Conservation (phyloP, 2,888 invertebrate species). For the Drosophila lacicola region DNA sequence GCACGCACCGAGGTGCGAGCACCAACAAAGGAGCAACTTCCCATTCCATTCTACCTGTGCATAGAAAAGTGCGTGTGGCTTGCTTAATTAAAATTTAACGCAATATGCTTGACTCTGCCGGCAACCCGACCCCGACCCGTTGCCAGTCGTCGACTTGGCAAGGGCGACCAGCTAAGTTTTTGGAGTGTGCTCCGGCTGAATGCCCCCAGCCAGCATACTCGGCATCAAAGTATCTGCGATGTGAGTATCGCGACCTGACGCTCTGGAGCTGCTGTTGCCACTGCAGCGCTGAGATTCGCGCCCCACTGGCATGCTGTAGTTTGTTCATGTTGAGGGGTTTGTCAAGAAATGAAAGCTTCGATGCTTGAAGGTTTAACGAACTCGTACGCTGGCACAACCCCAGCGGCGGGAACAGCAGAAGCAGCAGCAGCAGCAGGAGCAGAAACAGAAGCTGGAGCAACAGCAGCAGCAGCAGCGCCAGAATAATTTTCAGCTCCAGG, state of each 20-base stretch:
- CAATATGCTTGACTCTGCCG: slow-evolving; percentile 58
- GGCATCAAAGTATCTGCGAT: slow-evolving; percentile 60
- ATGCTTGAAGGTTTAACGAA: slow-evolving; percentile 79
- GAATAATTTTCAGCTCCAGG: slow-evolving; percentile 50
- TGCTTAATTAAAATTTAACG: slow-evolving; percentile 73
- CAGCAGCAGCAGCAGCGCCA: slow-evolving; percentile 22
- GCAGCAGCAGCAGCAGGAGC: background rate
- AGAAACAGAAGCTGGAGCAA: background rate
- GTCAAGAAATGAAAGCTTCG: slow-evolving; percentile 73
- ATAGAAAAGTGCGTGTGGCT: slow-evolving; percentile 54
- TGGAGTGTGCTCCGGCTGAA: slow-evolving; percentile 46
- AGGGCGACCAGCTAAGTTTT: slow-evolving; percentile 42
- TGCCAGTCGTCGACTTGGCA: slow-evolving; percentile 40
- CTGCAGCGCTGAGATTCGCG: slow-evolving; percentile 52
- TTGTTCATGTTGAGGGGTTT: slow-evolving; percentile 42
- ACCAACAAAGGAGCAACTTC: slow-evolving; percentile 5
- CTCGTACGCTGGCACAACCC: slow-evolving; percentile 43
- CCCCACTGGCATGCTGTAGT: slow-evolving; percentile 56
- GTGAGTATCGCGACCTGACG: slow-evolving; percentile 50
- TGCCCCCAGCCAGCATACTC: slow-evolving; percentile 34
- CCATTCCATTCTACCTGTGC: slow-evolving; percentile 6
- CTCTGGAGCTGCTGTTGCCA: slow-evolving; percentile 7
- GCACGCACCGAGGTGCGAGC: slow-evolving; percentile 15
- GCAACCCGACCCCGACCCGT: background rate
- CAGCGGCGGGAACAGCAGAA: background rate